A percentile compares a stretch with the other conserved stretches of the same genome.
phyloP scores from a whole-genome alignment of 2,888 invertebrate genomes.

The Copidosoma aretas region DNA sequence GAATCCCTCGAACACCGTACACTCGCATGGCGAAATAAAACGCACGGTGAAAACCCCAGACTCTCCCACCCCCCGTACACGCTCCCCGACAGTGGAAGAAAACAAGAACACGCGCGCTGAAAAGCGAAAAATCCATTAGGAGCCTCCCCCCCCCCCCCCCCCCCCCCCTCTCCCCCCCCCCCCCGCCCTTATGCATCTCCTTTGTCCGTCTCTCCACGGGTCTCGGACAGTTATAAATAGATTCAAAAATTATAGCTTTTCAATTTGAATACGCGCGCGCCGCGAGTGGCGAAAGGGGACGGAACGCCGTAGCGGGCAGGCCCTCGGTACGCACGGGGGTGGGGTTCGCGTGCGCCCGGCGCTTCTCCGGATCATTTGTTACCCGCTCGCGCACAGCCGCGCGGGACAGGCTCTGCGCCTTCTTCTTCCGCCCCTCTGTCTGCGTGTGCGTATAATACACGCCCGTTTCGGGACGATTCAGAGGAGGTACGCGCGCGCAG shows the following conservation, averaged over 20 bases:
- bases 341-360: constrained; percentile 2
- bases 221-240: constrained; percentile 54
- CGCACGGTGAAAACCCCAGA: too few relatives aligned
- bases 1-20: too few relatives aligned
- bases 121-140: constrained; percentile 39
- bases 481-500: too few relatives aligned
- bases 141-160: constrained; percentile 28
- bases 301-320: too few relatives aligned
- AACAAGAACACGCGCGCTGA: too few relatives aligned
- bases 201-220: constrained; percentile 1
- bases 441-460: too few relatives aligned
- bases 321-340: neutral
- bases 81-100: too few relatives aligned
- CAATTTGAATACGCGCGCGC: constrained; percentile 47
- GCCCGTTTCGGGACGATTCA: too few relatives aligned
- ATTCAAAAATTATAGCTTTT: constrained; percentile 57
- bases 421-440: too few relatives aligned
- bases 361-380: constrained; percentile 48
- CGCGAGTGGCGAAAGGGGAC: neutral
- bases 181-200: neutral
- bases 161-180: constrained; percentile 25
- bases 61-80: too few relatives aligned
- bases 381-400: constrained; percentile 11
- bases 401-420: too few relatives aligned
- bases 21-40: too few relatives aligned